phyloP scores from a whole-genome alignment of 2,888 invertebrate species.

The Neocrepidodera transversa region DNA sequence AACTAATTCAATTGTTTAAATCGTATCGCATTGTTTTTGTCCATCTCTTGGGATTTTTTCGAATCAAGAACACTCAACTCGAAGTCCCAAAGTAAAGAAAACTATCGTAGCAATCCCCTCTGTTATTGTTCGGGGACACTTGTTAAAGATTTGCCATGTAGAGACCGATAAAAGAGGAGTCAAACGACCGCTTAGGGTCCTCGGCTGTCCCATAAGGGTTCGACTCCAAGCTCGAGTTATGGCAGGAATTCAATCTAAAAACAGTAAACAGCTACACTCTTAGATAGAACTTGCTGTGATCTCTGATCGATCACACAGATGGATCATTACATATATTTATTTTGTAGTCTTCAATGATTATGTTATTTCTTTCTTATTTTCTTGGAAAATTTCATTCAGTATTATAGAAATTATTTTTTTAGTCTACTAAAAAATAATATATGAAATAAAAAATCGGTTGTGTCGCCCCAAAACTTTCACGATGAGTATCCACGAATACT shows the following conservation, averaged over 20 bases:
- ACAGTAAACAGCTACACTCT: constrained; percentile 43
- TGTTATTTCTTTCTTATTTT: no score
- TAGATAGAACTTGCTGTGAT: constrained; percentile 7
- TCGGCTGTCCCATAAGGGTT: constrained; percentile 55
- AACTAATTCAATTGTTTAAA: constrained; percentile 27
- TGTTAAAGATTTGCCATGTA: constrained; percentile 58
- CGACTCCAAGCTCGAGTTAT: constrained; percentile 52
- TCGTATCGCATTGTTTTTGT: constrained; percentile 25
- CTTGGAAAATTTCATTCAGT: no score
- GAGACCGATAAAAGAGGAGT: constrained; percentile 55
- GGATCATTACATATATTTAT: no score
- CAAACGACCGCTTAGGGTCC: constrained; percentile 57
- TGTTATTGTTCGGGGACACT: constrained; percentile 58
- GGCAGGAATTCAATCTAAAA: constrained; percentile 45
- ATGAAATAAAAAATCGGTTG: no score
- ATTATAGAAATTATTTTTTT: no score
- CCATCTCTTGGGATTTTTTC: constrained; percentile 28
- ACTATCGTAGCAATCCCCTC: constrained; percentile 55
- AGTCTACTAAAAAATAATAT: no score
- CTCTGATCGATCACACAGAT: neutral
- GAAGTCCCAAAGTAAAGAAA: constrained; percentile 31
- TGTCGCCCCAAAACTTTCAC: no score
- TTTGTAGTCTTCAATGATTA: no score
- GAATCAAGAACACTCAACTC: constrained; percentile 27
- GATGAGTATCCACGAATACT: no score